Evolutionary conservation across 2,113 vertebrate genomes (phyloP).

Genomic region (Neotragus moschatus): DNA sequence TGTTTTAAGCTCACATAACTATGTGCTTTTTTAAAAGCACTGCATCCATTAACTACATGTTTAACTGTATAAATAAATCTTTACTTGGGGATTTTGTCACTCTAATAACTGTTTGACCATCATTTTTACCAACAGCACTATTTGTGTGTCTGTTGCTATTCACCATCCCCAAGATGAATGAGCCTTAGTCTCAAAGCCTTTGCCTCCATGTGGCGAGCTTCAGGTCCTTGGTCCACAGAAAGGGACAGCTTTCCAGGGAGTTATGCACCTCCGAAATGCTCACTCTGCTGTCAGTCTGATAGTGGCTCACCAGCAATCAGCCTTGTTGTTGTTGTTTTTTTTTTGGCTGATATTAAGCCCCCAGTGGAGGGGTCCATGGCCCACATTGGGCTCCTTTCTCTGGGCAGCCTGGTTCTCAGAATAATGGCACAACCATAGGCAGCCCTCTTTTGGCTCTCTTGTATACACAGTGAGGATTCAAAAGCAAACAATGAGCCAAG

Average conservation of each 20-base stretch:
- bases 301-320: background rate
- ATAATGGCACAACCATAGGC: constrained; percentile 13
- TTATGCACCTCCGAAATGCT: background rate
- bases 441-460: background rate
- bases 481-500: constrained; percentile 37
- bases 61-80: background rate
- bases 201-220: background rate
- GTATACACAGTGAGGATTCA: constrained; percentile 28
- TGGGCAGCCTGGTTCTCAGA: constrained; percentile 3
- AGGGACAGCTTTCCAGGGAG: background rate
- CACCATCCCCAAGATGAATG: background rate
- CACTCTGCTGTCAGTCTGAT: background rate
- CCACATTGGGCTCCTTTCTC: background rate
- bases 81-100: background rate
- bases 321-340: background rate
- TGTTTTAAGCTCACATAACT: background rate
- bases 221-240: background rate
- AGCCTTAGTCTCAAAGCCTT: background rate
- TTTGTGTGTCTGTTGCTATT: background rate
- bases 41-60: background rate
- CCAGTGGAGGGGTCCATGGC: background rate
- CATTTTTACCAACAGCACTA: background rate
- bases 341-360: background rate
- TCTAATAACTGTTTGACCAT: background rate
- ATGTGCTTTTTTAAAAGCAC: background rate